phyloP scores from a whole-genome alignment of 1,140 invertebrate species.

The Aporrectodea caliginosa region DNA sequence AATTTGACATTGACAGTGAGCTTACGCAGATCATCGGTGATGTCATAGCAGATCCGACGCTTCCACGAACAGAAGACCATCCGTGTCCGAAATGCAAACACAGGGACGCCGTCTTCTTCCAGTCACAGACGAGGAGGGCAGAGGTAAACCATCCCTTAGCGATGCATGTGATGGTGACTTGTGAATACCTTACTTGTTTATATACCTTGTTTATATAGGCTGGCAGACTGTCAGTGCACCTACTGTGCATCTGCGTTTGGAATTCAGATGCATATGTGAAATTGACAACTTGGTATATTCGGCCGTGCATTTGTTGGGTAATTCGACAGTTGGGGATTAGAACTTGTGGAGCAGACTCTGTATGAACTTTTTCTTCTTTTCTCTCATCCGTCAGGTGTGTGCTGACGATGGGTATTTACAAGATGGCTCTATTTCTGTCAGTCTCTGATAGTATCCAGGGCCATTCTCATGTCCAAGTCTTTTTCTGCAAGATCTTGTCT shows the following conservation, averaged over 20 bases:
- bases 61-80: slow-evolving; percentile 96
- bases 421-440: too few relatives aligned
- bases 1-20: slow-evolving; percentile 65
- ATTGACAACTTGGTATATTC: not conserved
- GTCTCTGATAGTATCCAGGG: too few relatives aligned
- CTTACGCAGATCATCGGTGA: slow-evolving; percentile 96
- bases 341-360: too few relatives aligned
- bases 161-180: not conserved
- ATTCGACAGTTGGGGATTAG: not conserved
- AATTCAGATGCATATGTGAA: not conserved
- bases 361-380: too few relatives aligned
- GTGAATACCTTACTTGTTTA: not conserved
- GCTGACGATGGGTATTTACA: too few relatives aligned
- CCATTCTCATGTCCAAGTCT: too few relatives aligned
- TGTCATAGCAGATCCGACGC: slow-evolving; percentile 94
- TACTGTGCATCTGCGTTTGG: not conserved
- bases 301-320: too few relatives aligned
- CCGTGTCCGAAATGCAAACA: slow-evolving; percentile 93
- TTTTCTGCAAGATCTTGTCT: too few relatives aligned
- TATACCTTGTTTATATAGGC: slow-evolving; percentile 3
- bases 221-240: slow-evolving; percentile 5
- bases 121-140: slow-evolving; percentile 88
- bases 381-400: too few relatives aligned
- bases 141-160: slow-evolving; percentile 61
- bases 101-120: slow-evolving; percentile 87